These are phyloP conservation scores for Ips typographus DNA, from an alignment of 1,140 invertebrate genomes.

Conservation along the genomic window DNA sequence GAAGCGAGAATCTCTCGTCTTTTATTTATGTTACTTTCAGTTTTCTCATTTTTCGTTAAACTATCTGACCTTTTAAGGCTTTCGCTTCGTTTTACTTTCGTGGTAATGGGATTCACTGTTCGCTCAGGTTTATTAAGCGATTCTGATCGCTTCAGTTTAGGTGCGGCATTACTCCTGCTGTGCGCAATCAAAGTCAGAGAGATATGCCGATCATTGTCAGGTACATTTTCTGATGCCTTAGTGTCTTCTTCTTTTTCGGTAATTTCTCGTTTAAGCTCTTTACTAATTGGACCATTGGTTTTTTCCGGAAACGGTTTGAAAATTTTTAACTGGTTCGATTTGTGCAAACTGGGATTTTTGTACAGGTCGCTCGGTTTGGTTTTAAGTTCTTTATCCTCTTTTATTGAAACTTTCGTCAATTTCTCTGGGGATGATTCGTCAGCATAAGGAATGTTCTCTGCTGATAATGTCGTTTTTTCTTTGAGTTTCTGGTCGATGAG, in stretches of 20 bases:
- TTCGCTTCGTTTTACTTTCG: conserved; percentile 59
- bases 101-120: conserved; percentile 53
- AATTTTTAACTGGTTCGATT: conserved; percentile 41
- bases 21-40: conserved; percentile 75
- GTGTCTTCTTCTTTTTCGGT: conserved; percentile 50
- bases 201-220: conserved; percentile 48
- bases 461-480: conserved; percentile 31
- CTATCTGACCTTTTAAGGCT: conserved; percentile 66
- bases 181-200: conserved; percentile 39
- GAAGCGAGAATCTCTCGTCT: conserved; percentile 62
- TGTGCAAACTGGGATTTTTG: conserved; percentile 52
- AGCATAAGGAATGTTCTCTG: conserved; percentile 55
- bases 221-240: conserved; percentile 44
- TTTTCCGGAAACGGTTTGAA: conserved; percentile 6
- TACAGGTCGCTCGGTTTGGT: conserved; percentile 46
- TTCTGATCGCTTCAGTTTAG: conserved; percentile 60
- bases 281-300: conserved; percentile 37
- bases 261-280: conserved; percentile 46
- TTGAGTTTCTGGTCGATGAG: conserved; percentile 73
- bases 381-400: conserved; percentile 47
- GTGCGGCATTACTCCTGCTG: conserved; percentile 40
- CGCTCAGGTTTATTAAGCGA: conserved; percentile 61
- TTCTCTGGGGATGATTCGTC: conserved; percentile 58
- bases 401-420: conserved; percentile 27
- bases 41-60: conserved; percentile 78